These are phyloP conservation scores for Crepidodera aurea DNA, from an alignment of 2,888 invertebrate species.

Conservation along the genomic window DNA sequence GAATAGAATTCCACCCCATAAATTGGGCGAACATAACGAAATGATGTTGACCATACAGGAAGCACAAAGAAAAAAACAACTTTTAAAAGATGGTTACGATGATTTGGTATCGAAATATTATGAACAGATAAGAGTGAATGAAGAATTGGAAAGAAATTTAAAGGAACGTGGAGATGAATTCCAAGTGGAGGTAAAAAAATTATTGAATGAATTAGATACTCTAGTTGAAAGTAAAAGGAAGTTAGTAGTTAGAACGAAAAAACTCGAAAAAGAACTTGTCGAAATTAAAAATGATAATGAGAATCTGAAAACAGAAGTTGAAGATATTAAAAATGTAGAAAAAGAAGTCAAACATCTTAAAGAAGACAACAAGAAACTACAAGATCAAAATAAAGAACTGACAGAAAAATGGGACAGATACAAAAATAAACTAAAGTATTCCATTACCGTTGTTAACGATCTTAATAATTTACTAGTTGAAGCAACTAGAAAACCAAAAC, in stretches of 20 bases:
- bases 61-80: not conserved
- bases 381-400: slow-evolving; percentile 31
- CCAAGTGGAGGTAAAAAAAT: not conserved
- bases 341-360: slow-evolving; percentile 33
- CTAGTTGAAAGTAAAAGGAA: not conserved
- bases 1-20: not conserved
- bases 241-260: not conserved
- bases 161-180: not conserved
- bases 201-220: not conserved
- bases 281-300: slow-evolving; percentile 36
- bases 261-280: not conserved
- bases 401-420: slow-evolving; percentile 36
- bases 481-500: slow-evolving; percentile 31
- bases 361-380: slow-evolving; percentile 27
- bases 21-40: not conserved
- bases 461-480: slow-evolving; percentile 39
- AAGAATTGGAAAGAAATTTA: not conserved
- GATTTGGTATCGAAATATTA: not conserved
- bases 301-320: slow-evolving; percentile 21
- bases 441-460: slow-evolving; percentile 42
- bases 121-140: not conserved
- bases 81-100: not conserved
- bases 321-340: slow-evolving; percentile 26
- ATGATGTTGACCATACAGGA: not conserved
- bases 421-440: slow-evolving; percentile 41